Conservation (phyloP, 2,113 vertebrate genomes). For the Lepisosteus osseus region DNA sequence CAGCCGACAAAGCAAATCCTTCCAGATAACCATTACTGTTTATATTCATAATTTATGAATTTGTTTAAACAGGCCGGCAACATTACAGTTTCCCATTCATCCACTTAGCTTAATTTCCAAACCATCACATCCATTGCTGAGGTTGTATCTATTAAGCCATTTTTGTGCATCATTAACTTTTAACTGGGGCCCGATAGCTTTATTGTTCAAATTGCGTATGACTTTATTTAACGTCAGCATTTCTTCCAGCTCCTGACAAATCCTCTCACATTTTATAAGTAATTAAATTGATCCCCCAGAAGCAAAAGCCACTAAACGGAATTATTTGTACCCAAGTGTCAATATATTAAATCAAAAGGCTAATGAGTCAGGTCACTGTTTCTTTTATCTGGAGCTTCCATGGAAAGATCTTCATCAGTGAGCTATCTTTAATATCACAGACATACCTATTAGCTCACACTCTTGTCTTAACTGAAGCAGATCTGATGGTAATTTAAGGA, state of each 20-base stretch:
- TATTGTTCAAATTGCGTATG: slow-evolving; percentile 89
- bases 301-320: slow-evolving; percentile 93
- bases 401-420: slow-evolving; percentile 78
- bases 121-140: slow-evolving; percentile 77
- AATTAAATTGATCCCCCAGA: slow-evolving; percentile 98
- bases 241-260: slow-evolving; percentile 93
- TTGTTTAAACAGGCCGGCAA: slow-evolving; percentile 79
- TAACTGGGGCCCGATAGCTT: slow-evolving; percentile 88
- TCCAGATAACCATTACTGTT: slow-evolving; percentile 35
- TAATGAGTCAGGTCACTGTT: slow-evolving; percentile 96
- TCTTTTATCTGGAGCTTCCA: slow-evolving; percentile 90
- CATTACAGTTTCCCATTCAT: slow-evolving; percentile 74
- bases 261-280: slow-evolving; percentile 97
- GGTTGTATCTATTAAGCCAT: slow-evolving; percentile 87
- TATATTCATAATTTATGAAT: slow-evolving; percentile 55
- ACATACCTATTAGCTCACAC: slow-evolving; percentile 9
- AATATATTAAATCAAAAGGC: slow-evolving; percentile 99
- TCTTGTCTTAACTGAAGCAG: neutral
- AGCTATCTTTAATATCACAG: slow-evolving; percentile 28
- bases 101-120: slow-evolving; percentile 87
- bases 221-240: slow-evolving; percentile 98
- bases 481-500: neutral
- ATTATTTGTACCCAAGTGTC: slow-evolving; percentile 98
- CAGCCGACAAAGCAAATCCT: slow-evolving; percentile 26
- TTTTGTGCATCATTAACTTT: slow-evolving; percentile 98